Evolutionary conservation across 1,140 invertebrate species (phyloP), one percentile per base, ranked within the genome.

Genomic region (Drosophila pachea): DNA sequence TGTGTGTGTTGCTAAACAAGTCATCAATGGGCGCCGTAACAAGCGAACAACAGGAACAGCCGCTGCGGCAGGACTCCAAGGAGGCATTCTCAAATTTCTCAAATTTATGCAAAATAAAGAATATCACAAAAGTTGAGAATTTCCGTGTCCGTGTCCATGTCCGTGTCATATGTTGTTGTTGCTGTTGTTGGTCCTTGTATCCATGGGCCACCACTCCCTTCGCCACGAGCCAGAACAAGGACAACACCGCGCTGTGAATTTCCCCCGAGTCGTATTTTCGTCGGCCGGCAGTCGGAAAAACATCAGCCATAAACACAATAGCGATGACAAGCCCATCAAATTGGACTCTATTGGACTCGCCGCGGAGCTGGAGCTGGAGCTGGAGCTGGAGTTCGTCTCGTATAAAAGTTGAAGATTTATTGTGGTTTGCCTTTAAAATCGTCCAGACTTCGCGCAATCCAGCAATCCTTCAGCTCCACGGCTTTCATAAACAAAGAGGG

Each of bases 51-150:
- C 36, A 38, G 8, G 8, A 40, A 40, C 59, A 50, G 16, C 43
- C 22, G 7, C 36, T 50, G 32, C 16, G 4, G 45, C 7, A 52
- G 31, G 43, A 36, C 61, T 64, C 61, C 32, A 45, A 36, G 61
- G 61, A 45, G 22, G 40, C 45, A 43, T 36, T 47, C 60, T 68
- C 59, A 76, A 86, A 78, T 83, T 36, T 47, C 60, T 68, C 59
- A 76, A 86, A 78, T 83, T 87, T 87, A 87, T 86, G 81, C 77
- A 86, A 86, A 86, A 73, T 69, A 79, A 73, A 68, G 69, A 77
- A 79, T 79, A 76, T 76, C 63, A 79, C 68, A 84, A 78, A 87
- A 73, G 73, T 78, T 87, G 78, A 73, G 72, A 83, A 79, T 68
- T 81, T 71, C 4, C 50, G 32, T 68, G 22, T 22, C 22, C 22